These are phyloP conservation scores for Drosophila melanocephala DNA, from an alignment of 2,888 invertebrate genomes.

Conservation along the genomic window DNA sequence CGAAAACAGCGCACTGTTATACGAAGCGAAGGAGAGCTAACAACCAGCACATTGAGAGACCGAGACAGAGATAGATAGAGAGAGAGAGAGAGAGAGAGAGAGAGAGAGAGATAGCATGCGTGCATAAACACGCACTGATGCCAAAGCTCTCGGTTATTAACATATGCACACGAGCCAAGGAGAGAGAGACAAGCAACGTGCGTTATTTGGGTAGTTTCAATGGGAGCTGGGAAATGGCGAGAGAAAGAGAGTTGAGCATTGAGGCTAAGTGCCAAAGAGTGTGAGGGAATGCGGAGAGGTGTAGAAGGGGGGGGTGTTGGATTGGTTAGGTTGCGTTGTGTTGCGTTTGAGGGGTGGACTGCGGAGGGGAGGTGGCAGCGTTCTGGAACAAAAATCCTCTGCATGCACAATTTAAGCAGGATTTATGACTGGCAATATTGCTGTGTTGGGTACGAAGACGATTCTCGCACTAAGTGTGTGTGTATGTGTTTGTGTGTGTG, in stretches of 20 bases:
- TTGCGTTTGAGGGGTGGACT: background rate
- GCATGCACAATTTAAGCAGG: slow-evolving; percentile 80
- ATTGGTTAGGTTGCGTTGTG: slow-evolving; percentile 28
- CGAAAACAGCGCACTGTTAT: slow-evolving; percentile 29
- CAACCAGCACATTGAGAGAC: slow-evolving; percentile 4
- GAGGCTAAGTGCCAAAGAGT: slow-evolving; percentile 56
- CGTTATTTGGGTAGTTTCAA: slow-evolving; percentile 17
- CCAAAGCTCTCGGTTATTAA: slow-evolving; percentile 75
- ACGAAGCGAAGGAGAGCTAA: slow-evolving; percentile 2
- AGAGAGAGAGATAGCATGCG: slow-evolving; percentile 30
- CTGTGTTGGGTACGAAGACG: slow-evolving; percentile 54
- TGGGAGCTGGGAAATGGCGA: background rate
- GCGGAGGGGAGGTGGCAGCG: slow-evolving; percentile 41
- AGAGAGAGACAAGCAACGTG: slow-evolving; percentile 28
- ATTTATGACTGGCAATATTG: slow-evolving; percentile 80
- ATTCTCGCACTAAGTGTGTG: slow-evolving; percentile 30
- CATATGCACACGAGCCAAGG: slow-evolving; percentile 68
- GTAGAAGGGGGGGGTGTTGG: background rate
- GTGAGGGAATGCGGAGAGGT: background rate
- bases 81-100: background rate
- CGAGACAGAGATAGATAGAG: background rate
- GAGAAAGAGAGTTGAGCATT: slow-evolving; percentile 35
- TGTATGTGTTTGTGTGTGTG: slow-evolving; percentile 8
- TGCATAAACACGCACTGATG: slow-evolving; percentile 59
- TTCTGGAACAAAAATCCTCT: slow-evolving; percentile 79